These are phyloP conservation scores for Pterocles gutturalis DNA, from an alignment of 2,113 vertebrate species.

Conservation along the genomic window DNA sequence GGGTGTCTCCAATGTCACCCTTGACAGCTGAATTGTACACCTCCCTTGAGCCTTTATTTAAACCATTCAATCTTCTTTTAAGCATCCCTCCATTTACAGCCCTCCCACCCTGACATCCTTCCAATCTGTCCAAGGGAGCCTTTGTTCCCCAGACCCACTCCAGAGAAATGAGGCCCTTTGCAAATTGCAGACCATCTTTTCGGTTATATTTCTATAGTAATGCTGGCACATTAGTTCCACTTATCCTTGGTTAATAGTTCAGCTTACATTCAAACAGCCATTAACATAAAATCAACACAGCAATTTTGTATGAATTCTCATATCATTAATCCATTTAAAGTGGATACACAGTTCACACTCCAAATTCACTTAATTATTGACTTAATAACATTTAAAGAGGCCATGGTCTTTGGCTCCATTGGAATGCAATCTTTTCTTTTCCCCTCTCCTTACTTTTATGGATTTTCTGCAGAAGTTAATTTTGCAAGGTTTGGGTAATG, in stretches of 20 bases:
- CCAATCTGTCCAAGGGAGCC: background rate
- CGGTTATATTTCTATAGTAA: conserved; percentile 51
- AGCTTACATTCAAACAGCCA: conserved; percentile 75
- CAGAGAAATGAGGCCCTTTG: background rate
- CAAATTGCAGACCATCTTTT: conserved; percentile 44
- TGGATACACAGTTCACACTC: conserved; percentile 56
- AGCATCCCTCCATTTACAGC: background rate
- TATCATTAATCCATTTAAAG: conserved; percentile 76
- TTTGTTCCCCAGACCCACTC: background rate
- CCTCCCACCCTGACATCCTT: background rate
- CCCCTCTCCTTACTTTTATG: background rate
- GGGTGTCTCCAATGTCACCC: background rate
- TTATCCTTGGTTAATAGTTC: conserved; percentile 72
- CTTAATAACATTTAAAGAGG: conserved; percentile 60
- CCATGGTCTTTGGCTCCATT: background rate
- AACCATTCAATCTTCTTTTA: background rate
- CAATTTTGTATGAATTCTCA: conserved; percentile 67
- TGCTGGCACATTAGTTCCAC: conserved; percentile 66
- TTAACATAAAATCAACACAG: conserved; percentile 77
- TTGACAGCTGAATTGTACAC: background rate
- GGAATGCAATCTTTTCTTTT: background rate
- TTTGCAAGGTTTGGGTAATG: background rate
- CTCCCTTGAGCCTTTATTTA: background rate
- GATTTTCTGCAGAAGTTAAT: background rate
- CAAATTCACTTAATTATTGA: conserved; percentile 71